A percentile compares a stretch with the other conserved stretches of the same genome.
phyloP scores from a whole-genome alignment of 1,140 invertebrate genomes.

The Archegozetes longisetosus region DNA sequence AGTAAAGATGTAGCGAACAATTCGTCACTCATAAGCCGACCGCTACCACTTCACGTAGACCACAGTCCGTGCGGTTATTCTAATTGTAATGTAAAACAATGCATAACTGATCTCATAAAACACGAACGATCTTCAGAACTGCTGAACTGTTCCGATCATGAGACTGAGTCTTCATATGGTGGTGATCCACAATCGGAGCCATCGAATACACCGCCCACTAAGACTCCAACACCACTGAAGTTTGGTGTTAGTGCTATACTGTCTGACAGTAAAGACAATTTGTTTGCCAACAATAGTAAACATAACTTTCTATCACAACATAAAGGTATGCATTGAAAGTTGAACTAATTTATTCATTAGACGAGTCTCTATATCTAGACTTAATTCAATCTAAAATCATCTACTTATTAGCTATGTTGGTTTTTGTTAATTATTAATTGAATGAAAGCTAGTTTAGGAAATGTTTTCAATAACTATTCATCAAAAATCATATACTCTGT shows the following conservation, averaged over 20 bases:
- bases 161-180: conserved; percentile 3
- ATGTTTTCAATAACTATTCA: no score
- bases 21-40: not conserved
- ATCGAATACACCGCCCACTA: not conserved
- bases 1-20: not conserved
- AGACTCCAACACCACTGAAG: conserved; percentile 6
- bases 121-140: not conserved
- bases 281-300: no score
- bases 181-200: conserved; percentile 3
- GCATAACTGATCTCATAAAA: not conserved
- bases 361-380: no score
- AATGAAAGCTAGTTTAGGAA: no score
- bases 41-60: not conserved
- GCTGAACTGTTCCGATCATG: not conserved
- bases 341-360: no score
- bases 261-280: conserved; percentile 3
- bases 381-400: no score
- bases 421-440: no score
- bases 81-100: not conserved
- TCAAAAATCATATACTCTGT: no score
- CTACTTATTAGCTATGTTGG: no score
- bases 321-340: no score
- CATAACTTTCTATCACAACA: no score
- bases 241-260: conserved; percentile 19
- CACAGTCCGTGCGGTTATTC: conserved; percentile 1